These are phyloP conservation scores for Cheilinus undulatus DNA, from an alignment of 2,113 vertebrate genomes.

Conservation along the genomic window DNA sequence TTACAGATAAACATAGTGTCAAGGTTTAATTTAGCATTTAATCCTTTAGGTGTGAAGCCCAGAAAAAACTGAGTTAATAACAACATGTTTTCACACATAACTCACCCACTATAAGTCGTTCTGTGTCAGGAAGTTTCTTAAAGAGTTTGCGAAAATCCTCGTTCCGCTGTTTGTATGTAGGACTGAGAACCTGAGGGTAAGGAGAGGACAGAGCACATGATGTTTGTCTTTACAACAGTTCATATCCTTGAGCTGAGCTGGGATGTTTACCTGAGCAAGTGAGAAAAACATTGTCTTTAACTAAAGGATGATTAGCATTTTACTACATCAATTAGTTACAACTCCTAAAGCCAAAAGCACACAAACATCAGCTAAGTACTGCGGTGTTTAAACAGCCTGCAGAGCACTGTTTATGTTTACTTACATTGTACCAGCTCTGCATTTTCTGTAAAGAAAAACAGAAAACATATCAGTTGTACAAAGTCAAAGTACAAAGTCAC, in stretches of 20 bases:
- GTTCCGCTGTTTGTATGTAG: conserved; percentile 92
- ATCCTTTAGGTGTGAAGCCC: background rate
- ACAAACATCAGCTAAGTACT: conserved; percentile 23
- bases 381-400: conserved; percentile 5
- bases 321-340: background rate
- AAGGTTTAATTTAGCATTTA: no score
- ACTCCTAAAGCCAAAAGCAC: background rate
- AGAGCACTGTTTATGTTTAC: conserved; percentile 66
- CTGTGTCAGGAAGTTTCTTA: conserved; percentile 90
- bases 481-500: no score
- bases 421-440: conserved; percentile 97
- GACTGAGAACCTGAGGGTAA: conserved; percentile 88
- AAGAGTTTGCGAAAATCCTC: conserved; percentile 94
- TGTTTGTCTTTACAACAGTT: background rate
- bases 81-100: background rate
- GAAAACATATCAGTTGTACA: background rate
- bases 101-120: conserved; percentile 93
- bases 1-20: no score
- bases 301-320: conserved; percentile 7
- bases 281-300: background rate
- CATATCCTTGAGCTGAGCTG: background rate
- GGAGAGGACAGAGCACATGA: conserved; percentile 1
- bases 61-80: background rate
- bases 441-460: conserved; percentile 89
- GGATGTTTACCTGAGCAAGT: background rate